Evolutionary conservation across 2,797 vertebrate species (phyloP), one percentile per base, ranked within the genome.

Genomic region (Protosalanx chinensis): DNA sequence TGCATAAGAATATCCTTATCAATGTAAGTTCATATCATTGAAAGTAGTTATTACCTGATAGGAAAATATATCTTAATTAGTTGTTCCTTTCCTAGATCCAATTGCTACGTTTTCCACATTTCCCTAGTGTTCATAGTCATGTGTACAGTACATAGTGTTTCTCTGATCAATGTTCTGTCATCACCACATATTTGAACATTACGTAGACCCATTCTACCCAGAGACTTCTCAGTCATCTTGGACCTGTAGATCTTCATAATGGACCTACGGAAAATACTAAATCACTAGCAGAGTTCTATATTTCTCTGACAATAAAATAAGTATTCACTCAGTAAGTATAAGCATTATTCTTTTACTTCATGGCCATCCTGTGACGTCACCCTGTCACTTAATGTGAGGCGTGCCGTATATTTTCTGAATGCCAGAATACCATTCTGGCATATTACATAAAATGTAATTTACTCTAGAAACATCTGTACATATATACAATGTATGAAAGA

Each of bases 181-280:
- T n/a, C n/a, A 18, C 10, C 18, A 64, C 63, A 41, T 27, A 37
- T 65, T 49, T 69, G 67, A 83, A 79, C 79, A 82, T 88, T 86
- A 77, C 76, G 16, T 71, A 68, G 41, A 30, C 59, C 67, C 13
- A 77, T 62, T 70, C 72, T n/a, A 73, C 58, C 64, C 27, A 75
- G 23, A 29, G 67, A 30, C 56, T 30, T 69, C 57, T 27, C 8
- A 1, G 23, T 18, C 41, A 29, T 27, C 62, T 37, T 23, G 13
- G 18, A 64, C 62, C 33, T 37, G 12, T 46, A 46, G 10, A 13
- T 46, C 12, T 46, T 46, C 62, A 20, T n/a, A 12, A 12, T 64
- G 37, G 37, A 41, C 7, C 6, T 41, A 41, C 6, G 41, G 12
- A 46, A 46, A 12, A 46, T 46, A 46, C 12, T 12, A 46, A 46